Base-by-base conservation (phyloP, 2,113 vertebrate genomes). In the Papio anubis region DNA sequence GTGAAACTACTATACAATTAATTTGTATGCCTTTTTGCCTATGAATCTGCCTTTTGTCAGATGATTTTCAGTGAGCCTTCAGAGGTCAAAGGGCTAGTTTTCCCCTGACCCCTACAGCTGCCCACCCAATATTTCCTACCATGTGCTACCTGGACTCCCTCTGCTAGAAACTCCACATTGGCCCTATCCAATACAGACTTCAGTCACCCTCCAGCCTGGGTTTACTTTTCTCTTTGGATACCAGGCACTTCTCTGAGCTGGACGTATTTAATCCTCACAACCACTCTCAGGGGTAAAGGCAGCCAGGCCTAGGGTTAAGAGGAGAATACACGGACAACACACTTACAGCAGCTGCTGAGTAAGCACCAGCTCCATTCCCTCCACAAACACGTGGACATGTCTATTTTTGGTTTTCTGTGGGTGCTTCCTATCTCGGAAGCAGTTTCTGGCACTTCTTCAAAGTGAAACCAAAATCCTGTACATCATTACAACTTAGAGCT, bases 401-500 rank as follows among this genome's bases (percentile, higher is more conserved):
- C 23, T 30, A 3, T 3, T 38, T 38, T 45, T 21, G 7, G 8
- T 40, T 70, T 85, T 73, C 61, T 43, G 38, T 27, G 8, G 2
- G 3, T 35, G 57, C 32, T 92, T 95, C 48, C 55, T 61, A 68
- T 82, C n/a, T 93, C 40, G 32, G 17, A 82, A 64, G 38, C 48
- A 61, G 70, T 84, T 94, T 97, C 55, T 43, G 45, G 32, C 66
- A 23, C 21, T 52, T 52, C 55, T 61, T 80, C 20, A 76, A 92
- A 96, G 88, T 55, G 90, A 98, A 97, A 84, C 59, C 45, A 90
- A 95, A 92, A 68, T 8, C 45, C 32, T 89, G 35, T 11, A 38
- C 66, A 25, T 17, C 59, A 27, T 78, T 64, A 30, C 72, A 87
- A 83, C 43, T 13, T 52, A 86, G 73, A 76, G 43, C 57, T 78